phyloP scores from a whole-genome alignment of 1,140 invertebrate species.

The Drosophila azteca region DNA sequence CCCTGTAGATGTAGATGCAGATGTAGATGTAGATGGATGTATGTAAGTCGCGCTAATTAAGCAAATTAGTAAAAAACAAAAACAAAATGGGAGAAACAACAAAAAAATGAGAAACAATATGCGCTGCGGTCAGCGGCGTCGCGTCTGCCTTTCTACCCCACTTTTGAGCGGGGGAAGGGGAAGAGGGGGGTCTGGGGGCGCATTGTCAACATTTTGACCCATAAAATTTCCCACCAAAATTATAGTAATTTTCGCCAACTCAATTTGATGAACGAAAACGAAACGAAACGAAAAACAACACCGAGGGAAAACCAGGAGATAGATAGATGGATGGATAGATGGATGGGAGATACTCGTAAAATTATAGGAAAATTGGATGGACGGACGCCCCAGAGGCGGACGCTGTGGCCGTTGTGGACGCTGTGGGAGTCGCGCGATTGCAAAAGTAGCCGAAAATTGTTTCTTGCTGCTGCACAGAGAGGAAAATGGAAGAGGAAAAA shows the following conservation, averaged over 20 bases:
- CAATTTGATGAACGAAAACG: conserved; percentile 63
- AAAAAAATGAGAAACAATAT: conserved; percentile 32
- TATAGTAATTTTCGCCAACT: conserved; percentile 79
- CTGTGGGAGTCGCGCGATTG: conserved; percentile 66
- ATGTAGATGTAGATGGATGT: background rate
- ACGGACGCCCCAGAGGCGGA: conserved; percentile 39
- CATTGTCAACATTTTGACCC: conserved; percentile 77
- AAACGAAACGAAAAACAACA: conserved; percentile 15
- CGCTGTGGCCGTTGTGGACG: background rate
- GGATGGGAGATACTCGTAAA: conserved; percentile 12
- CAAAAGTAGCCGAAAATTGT: conserved; percentile 75
- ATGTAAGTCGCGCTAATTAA: conserved; percentile 69
- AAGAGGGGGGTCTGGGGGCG: background rate
- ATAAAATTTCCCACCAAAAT: conserved; percentile 79
- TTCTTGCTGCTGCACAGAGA: background rate
- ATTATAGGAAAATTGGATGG: conserved; percentile 51
- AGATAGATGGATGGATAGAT: too few species aligned
- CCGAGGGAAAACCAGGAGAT: conserved; percentile 20
- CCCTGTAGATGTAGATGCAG: conserved; percentile 4
- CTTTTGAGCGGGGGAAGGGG: conserved; percentile 12
- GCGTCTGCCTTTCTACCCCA: conserved; percentile 40
- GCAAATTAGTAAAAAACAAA: conserved; percentile 67
- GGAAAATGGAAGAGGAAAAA: conserved; percentile 38
- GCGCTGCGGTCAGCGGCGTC: conserved; percentile 63
- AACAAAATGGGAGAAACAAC: conserved; percentile 17